Percentiles rank a stretch among this genome's conserved stretches.
phyloP scores from a whole-genome alignment of 2,113 vertebrate species.

The Sprattus sprattus region DNA sequence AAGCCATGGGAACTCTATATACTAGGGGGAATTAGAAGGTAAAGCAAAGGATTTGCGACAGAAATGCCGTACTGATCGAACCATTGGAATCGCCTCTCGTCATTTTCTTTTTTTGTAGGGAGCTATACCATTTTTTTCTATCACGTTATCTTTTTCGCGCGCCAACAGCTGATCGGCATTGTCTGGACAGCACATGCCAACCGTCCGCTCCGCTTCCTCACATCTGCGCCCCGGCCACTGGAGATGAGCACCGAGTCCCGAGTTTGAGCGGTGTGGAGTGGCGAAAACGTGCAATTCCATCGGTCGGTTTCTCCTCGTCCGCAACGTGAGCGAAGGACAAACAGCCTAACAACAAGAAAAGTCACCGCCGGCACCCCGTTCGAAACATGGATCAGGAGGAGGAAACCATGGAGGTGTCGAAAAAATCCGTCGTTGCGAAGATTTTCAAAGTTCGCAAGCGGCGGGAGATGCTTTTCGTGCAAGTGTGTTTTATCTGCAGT shows the following conservation, averaged over 20 bases:
- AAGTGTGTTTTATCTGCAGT: constrained; percentile 89
- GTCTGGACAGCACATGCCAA: constrained; percentile 28
- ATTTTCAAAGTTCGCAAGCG: constrained; percentile 90
- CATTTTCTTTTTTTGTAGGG: neutral
- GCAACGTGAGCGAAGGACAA: constrained; percentile 40
- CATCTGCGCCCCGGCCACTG: constrained; percentile 37
- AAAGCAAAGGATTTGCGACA: constrained; percentile 41
- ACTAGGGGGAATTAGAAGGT: constrained; percentile 4
- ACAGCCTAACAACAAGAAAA: constrained; percentile 35
- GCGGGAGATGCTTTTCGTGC: constrained; percentile 88
- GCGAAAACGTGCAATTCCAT: constrained; percentile 41
- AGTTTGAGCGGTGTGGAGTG: constrained; percentile 53
- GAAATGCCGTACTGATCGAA: constrained; percentile 49
- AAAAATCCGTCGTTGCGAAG: constrained; percentile 70
- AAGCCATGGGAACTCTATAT: constrained; percentile 45
- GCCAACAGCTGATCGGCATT: constrained; percentile 46
- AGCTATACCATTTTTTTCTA: neutral
- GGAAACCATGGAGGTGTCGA: constrained; percentile 59
- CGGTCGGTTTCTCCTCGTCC: constrained; percentile 36
- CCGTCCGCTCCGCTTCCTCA: constrained; percentile 45
- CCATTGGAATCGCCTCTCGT: constrained; percentile 38
- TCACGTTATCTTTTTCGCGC: constrained; percentile 22
- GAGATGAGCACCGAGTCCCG: constrained; percentile 43
- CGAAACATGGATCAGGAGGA: constrained; percentile 64
- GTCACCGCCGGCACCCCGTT: constrained; percentile 48